phyloP scores from a whole-genome alignment of 2,888 invertebrate genomes.

The Trachelus stipa region DNA sequence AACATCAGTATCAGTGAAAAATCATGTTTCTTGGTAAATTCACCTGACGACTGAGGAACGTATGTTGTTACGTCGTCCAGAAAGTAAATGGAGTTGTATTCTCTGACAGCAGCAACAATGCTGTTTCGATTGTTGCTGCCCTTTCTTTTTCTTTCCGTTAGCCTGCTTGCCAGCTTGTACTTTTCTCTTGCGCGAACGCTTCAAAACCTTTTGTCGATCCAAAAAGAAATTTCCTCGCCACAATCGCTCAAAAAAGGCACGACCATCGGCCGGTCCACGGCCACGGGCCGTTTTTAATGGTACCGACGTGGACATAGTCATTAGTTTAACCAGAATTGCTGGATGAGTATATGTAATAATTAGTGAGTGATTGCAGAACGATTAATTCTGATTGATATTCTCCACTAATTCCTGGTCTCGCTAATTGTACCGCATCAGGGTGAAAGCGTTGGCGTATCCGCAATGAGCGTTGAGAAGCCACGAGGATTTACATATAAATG shows the following conservation, averaged over 20 bases:
- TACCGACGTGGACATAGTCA: constrained; percentile 65
- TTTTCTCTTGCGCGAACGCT: constrained; percentile 56
- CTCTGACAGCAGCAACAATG: constrained; percentile 62
- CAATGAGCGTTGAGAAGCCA: constrained; percentile 35
- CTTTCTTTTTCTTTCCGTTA: constrained; percentile 40
- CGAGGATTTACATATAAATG: constrained; percentile 25
- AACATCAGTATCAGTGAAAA: background rate
- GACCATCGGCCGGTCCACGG: constrained; percentile 70
- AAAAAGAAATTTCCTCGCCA: constrained; percentile 76
- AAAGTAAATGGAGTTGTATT: constrained; percentile 60
- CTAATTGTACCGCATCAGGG: background rate
- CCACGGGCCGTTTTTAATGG: constrained; percentile 64
- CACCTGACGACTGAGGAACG: constrained; percentile 63
- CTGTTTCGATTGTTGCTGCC: constrained; percentile 41
- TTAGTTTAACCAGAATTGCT: constrained; percentile 26
- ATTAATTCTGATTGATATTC: background rate
- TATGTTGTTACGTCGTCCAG: constrained; percentile 54
- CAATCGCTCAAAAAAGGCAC: constrained; percentile 77
- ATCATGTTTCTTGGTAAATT: constrained; percentile 18
- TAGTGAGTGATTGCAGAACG: background rate
- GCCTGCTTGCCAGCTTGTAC: constrained; percentile 47
- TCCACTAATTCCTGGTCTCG: background rate
- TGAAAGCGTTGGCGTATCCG: background rate
- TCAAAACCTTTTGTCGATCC: constrained; percentile 56
- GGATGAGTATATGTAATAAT: background rate